Percentiles rank a stretch among this genome's conserved stretches.
Evolutionary conservation across 2,888 invertebrate species (phyloP).

Genomic region (Ellobium chinense): DNA sequence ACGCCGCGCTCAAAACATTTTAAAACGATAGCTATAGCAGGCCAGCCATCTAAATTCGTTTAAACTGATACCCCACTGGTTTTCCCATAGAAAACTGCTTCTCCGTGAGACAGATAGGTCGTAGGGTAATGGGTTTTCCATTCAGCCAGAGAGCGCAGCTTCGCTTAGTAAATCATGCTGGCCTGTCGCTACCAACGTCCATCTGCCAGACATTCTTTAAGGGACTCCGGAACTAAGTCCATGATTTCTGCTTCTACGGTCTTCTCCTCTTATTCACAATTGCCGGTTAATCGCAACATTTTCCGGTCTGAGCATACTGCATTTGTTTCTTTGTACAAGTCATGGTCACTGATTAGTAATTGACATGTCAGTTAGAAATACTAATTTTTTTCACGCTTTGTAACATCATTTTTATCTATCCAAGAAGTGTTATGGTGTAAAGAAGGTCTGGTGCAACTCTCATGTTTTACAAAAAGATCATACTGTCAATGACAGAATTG

Average conservation of each 20-base stretch:
- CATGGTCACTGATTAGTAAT: too few relatives aligned
- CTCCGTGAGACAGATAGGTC: neutral
- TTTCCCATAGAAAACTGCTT: neutral
- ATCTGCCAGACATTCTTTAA: neutral
- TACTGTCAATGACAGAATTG: too few relatives aligned
- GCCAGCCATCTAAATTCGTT: neutral
- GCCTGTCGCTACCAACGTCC: neutral
- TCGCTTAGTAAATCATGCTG: neutral
- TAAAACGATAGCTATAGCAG: neutral
- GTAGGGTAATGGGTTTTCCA: neutral
- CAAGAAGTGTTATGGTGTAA: too few relatives aligned
- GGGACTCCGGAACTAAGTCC: neutral
- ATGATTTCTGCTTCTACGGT: neutral
- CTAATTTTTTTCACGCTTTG: too few relatives aligned
- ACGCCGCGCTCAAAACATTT: neutral
- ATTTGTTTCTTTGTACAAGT: too few relatives aligned
- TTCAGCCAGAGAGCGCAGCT: neutral
- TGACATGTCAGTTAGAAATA: too few relatives aligned
- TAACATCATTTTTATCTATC: too few relatives aligned
- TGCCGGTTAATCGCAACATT: too few relatives aligned
- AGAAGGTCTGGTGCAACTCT: too few relatives aligned
- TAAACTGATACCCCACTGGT: neutral
- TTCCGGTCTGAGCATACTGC: too few relatives aligned
- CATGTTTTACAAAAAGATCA: too few relatives aligned
- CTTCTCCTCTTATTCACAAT: too few relatives aligned